Conservation (phyloP, 2,888 invertebrate genomes). For the Odontocerum albicorne region DNA sequence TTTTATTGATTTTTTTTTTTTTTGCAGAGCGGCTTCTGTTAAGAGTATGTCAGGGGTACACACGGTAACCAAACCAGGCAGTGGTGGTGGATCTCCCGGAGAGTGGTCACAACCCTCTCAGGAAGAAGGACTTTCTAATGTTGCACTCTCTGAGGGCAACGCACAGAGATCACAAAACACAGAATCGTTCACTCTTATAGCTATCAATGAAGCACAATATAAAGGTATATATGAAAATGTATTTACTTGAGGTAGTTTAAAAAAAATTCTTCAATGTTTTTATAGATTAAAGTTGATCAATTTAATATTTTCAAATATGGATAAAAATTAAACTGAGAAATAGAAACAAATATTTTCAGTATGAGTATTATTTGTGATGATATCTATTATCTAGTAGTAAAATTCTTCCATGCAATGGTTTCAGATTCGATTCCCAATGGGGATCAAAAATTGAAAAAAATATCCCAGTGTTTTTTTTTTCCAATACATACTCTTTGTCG, state of each 20-base stretch:
- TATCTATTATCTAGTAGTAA: no score
- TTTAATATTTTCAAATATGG: no score
- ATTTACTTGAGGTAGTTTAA: not conserved
- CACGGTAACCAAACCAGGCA: slow-evolving; percentile 15
- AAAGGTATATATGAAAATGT: slow-evolving; percentile 25
- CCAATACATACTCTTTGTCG: no score
- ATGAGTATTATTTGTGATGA: no score
- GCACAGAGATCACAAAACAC: slow-evolving; percentile 37
- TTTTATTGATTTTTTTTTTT: slow-evolving; percentile 7
- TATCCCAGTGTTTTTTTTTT: no score
- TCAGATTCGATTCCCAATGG: no score
- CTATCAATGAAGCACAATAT: slow-evolving; percentile 30
- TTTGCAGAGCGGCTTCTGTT: slow-evolving; percentile 49
- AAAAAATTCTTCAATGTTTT: not conserved
- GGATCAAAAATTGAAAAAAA: no score
- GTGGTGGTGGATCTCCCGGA: slow-evolving; percentile 32
- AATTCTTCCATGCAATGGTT: no score
- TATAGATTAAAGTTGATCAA: no score
- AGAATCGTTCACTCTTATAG: slow-evolving; percentile 30
- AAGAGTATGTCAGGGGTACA: slow-evolving; percentile 40
- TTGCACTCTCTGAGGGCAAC: slow-evolving; percentile 43
- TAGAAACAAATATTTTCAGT: no score
- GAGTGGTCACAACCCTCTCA: slow-evolving; percentile 39
- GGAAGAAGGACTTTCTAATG: slow-evolving; percentile 49
- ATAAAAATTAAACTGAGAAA: no score